A percentile compares a stretch with the other conserved stretches of the same genome.
Conservation (phyloP, 2,797 vertebrate species). For the Ptychadena robeensis region DNA sequence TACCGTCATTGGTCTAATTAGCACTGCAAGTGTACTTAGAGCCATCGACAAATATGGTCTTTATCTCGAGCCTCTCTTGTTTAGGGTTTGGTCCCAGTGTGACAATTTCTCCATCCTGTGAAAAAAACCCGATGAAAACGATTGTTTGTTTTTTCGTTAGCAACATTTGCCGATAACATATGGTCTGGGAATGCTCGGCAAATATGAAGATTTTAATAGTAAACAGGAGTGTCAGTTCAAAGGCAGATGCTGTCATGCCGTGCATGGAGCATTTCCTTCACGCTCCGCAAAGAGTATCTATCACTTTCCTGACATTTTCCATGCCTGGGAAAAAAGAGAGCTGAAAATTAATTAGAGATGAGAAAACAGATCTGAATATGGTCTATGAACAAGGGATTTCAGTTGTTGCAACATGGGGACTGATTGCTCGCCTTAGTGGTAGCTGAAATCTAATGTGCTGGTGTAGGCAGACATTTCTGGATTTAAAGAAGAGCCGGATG, state of each 20-base stretch:
- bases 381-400: not conserved
- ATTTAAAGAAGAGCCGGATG: not conserved
- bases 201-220: constrained; percentile 82
- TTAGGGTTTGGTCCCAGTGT: constrained; percentile 76
- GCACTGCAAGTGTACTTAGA: not conserved
- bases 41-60: not conserved
- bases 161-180: constrained; percentile 82
- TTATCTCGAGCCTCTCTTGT: constrained; percentile 50
- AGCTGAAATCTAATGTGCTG: not conserved
- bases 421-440: not conserved
- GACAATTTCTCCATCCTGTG: constrained; percentile 68
- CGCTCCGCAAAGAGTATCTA: constrained; percentile 31
- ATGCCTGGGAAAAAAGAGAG: constrained; percentile 9
- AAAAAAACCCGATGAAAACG: constrained; percentile 77
- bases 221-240: constrained; percentile 75
- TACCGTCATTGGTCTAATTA: constrained; percentile 35
- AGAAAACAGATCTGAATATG: constrained; percentile 8
- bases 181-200: constrained; percentile 79
- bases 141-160: constrained; percentile 80
- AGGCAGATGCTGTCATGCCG: constrained; percentile 75
- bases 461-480: not conserved
- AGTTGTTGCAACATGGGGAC: not conserved
- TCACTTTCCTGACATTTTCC: constrained; percentile 49
- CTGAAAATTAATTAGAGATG: constrained; percentile 23
- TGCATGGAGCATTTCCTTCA: constrained; percentile 34